Percentiles rank a stretch among this genome's conserved stretches.
phyloP scores from a whole-genome alignment of 2,888 invertebrate genomes.

The Tipula unca region DNA sequence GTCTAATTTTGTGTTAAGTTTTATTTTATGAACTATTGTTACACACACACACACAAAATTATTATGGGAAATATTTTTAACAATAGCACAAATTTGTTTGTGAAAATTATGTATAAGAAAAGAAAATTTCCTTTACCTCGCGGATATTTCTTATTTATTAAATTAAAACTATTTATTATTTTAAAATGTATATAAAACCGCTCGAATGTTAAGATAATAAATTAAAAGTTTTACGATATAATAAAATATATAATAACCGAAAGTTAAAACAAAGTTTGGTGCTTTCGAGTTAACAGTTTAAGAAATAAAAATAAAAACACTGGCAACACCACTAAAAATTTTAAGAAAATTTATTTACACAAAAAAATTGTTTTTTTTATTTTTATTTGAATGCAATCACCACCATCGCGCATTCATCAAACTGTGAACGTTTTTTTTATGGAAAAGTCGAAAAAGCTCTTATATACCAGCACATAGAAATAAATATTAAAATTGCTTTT shows the following conservation, averaged over 20 bases:
- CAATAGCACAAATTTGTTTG: not conserved
- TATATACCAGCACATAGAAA: not conserved
- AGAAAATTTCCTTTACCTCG: not conserved
- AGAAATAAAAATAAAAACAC: not conserved
- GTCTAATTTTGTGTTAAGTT: constrained; percentile 4
- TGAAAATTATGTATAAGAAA: not conserved
- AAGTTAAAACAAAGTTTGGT: not conserved
- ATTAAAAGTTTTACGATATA: not conserved
- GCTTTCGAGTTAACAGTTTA: not conserved
- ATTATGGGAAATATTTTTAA: not conserved
- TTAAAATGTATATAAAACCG: not conserved
- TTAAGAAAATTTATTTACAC: not conserved
- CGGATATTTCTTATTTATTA: not conserved
- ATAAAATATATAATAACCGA: too few species aligned
- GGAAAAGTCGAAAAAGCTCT: not conserved
- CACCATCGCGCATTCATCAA: not conserved
- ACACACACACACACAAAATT: not conserved
- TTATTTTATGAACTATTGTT: not conserved
- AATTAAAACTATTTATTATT: not conserved
- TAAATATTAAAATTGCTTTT: not conserved
- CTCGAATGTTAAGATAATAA: not conserved
- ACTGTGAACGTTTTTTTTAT: not conserved
- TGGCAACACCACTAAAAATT: not conserved
- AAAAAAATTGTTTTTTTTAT: too few species aligned
- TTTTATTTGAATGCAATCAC: not conserved